These are phyloP conservation scores for Etheostoma perlongum DNA, from an alignment of 2,797 vertebrate genomes.

Conservation along the genomic window DNA sequence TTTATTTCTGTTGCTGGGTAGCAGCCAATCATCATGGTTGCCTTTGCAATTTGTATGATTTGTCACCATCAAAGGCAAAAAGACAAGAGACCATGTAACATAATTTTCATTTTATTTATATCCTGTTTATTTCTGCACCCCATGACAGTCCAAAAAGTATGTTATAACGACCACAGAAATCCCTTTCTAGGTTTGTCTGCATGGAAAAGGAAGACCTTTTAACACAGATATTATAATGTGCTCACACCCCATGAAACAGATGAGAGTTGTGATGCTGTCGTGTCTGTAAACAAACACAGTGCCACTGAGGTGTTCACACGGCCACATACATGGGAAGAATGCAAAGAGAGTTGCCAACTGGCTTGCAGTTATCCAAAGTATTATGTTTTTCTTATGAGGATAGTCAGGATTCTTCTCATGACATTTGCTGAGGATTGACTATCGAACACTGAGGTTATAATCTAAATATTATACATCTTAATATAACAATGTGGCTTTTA, in stretches of 20 bases:
- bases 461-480: slow-evolving; percentile 11
- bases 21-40: slow-evolving; percentile 32
- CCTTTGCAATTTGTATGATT: slow-evolving; percentile 51
- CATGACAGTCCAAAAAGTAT: slow-evolving; percentile 19
- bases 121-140: slow-evolving; percentile 33
- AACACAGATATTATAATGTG: slow-evolving; percentile 57
- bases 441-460: slow-evolving; percentile 20
- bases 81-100: slow-evolving; percentile 26
- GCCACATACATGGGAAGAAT: slow-evolving; percentile 18
- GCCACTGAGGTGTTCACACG: slow-evolving; percentile 12
- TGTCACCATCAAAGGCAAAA: slow-evolving; percentile 50
- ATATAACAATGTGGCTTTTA: slow-evolving; percentile 9
- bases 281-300: slow-evolving; percentile 53
- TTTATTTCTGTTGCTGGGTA: slow-evolving; percentile 44
- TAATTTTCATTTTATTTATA: slow-evolving; percentile 42
- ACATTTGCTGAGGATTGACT: slow-evolving; percentile 43
- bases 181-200: slow-evolving; percentile 32
- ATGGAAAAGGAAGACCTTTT: slow-evolving; percentile 48
- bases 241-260: slow-evolving; percentile 49
- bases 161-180: slow-evolving; percentile 15
- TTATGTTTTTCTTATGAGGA: slow-evolving; percentile 12
- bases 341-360: not conserved
- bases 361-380: slow-evolving; percentile 3
- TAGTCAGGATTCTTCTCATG: slow-evolving; percentile 17
- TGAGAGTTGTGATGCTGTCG: slow-evolving; percentile 48